Base-by-base conservation (phyloP, 2,888 invertebrate genomes). In the Candidula unifasciata region DNA sequence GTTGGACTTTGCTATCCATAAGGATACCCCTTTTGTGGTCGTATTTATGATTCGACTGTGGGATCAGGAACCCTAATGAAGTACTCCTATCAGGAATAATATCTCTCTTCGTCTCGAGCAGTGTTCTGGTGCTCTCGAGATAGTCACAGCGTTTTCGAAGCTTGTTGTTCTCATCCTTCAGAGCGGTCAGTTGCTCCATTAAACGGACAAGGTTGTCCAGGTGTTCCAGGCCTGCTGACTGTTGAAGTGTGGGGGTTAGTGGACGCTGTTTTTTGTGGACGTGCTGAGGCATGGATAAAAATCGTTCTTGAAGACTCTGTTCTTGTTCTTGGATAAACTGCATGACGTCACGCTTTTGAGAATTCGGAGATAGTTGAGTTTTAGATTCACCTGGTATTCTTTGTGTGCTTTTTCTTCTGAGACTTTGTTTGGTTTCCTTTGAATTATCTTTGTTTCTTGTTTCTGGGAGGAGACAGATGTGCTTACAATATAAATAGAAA, bases 141-240 rank as follows among this genome's bases (percentile, higher is more conserved):
- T 96, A 96, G 85, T 96, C 95, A 37, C 97, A 95, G 80, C 96
- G 95, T 88, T 95, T 95, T 83, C 96, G 95, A 35, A 97, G 94
- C 87, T 95, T 95, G 0, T 95, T 95, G 92, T 97, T 96, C 87
- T 96, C 96, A 89, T 96, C 96, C 87, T 96, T 95, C 68, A 97
- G 93, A 69, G 95, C 95, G 10, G 96, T 94, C 88, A 97, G 95
- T 90, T 97, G 96, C 90, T 97, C 96, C 93, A 97, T 95, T 60
- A 97, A 94, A 86, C 95, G 95, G 89, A 97, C 95, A 10, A 97
- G 94, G 89, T 96, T 96, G 88, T 96, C 97, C 80, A 97, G 93
- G 90, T 97, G 97, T 90, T 97, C 96, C 87, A 97, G 95, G 3
- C 95, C 94, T 71, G 91, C 89, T 84, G 91, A 90, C 89, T 86